A percentile compares a stretch with the other conserved stretches of the same genome.
These are phyloP conservation scores for Polypedilum vanderplanki DNA, from an alignment of 1,140 invertebrate genomes.

Conservation along the genomic window DNA sequence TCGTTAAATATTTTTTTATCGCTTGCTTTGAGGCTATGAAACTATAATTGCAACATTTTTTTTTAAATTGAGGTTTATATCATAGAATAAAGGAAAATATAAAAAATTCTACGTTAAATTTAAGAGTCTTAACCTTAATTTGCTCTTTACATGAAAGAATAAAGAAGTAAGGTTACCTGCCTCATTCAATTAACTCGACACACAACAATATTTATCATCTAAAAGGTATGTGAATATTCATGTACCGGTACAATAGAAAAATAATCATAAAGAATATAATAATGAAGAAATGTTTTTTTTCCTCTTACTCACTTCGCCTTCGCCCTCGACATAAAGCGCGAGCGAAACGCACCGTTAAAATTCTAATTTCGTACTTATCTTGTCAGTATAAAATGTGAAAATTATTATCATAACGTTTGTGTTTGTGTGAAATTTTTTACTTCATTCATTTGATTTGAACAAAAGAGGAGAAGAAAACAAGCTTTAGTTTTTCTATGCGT, in stretches of 20 bases:
- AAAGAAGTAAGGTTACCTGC: not conserved
- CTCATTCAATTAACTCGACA: constrained; percentile 12
- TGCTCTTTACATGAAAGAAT: not conserved
- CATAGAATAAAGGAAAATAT: too few species aligned
- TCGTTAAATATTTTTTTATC: constrained; percentile 14
- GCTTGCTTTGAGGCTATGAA: not conserved
- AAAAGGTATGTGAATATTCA: not conserved
- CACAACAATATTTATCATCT: constrained; percentile 16
- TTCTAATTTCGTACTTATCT: constrained; percentile 19
- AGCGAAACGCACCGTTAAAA: not conserved
- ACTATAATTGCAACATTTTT: too few species aligned
- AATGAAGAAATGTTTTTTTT: not conserved
- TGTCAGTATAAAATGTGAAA: constrained; percentile 27
- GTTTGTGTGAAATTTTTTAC: constrained; percentile 31
- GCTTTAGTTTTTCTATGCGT: not conserved
- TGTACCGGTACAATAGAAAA: constrained; percentile 4
- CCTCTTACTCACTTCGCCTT: not conserved
- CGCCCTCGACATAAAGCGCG: not conserved
- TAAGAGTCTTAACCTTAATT: not conserved
- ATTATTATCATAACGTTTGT: constrained; percentile 31
- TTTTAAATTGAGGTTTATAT: too few species aligned
- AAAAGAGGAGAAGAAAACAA: not conserved
- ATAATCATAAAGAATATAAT: not conserved
- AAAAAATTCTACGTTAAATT: too few species aligned
- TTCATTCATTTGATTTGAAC: not conserved